A percentile compares a stretch with the other conserved stretches of the same genome.
Conservation (phyloP, 1,140 invertebrate species). For the Coelopa frigida region DNA sequence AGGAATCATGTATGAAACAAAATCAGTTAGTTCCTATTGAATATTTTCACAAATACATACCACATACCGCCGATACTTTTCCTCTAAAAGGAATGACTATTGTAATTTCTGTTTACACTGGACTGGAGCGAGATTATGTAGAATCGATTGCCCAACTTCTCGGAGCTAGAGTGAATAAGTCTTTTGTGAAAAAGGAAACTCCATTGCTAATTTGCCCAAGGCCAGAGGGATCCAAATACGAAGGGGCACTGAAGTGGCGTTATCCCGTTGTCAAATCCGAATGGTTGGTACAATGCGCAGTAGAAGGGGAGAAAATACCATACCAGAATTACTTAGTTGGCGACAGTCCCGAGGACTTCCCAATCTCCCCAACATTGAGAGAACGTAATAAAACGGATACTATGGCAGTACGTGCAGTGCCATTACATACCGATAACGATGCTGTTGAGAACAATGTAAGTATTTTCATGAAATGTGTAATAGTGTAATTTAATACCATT, state of each 20-base stretch:
- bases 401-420: background rate
- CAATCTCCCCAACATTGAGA: slow-evolving; percentile 23
- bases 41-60: slow-evolving; percentile 59
- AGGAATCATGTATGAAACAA: slow-evolving; percentile 57
- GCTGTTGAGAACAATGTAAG: background rate
- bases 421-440: slow-evolving; percentile 4
- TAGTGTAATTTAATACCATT: background rate
- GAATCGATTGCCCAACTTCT: slow-evolving; percentile 58
- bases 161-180: slow-evolving; percentile 58
- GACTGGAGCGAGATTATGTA: slow-evolving; percentile 63
- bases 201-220: slow-evolving; percentile 59
- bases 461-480: background rate
- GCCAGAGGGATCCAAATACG: slow-evolving; percentile 71
- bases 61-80: slow-evolving; percentile 42
- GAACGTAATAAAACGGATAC: slow-evolving; percentile 16
- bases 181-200: slow-evolving; percentile 50
- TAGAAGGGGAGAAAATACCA: slow-evolving; percentile 47
- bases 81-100: slow-evolving; percentile 66
- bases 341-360: slow-evolving; percentile 39
- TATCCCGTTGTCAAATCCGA: slow-evolving; percentile 61
- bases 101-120: slow-evolving; percentile 66
- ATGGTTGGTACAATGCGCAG: slow-evolving; percentile 70
- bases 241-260: slow-evolving; percentile 74
- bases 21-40: slow-evolving; percentile 50
- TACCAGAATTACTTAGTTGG: slow-evolving; percentile 58